Evolutionary conservation across 2,113 vertebrate genomes (phyloP), one percentile per base, ranked within the genome.

Genomic region (Excalfactoria chinensis): DNA sequence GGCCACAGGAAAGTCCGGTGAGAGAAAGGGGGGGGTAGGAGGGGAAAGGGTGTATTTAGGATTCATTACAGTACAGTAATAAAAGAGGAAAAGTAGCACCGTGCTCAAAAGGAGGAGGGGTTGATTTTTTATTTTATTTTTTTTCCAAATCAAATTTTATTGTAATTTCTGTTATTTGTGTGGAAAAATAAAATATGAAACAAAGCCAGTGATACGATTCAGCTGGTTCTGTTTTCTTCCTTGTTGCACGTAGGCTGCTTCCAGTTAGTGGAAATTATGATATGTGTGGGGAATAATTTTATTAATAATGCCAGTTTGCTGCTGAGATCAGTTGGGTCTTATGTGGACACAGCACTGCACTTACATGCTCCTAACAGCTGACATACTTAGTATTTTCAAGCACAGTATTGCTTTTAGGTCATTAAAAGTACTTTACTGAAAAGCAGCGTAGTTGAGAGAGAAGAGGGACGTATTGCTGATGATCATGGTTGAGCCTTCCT

Each of bases 151-250:
- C n/a, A 1, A 2, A 75, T 88, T 86, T 73, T 71, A 79, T 91
- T 7, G 62, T n/a, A 53, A 34, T 80, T 76, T 87, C 90, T 86
- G 62, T 44, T 77, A 59, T 85, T 86, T 64, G 28, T 63, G 76
- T 62, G 73, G 86, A 84, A 96, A 93, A 94, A 77, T 9, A 84
- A 86, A 84, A 70, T 60, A 35, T 49, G 44, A 90, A 81, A 23
- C n/a, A 66, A 92, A 59, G 46, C 77, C 77, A 92, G 8, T 85
- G 35, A 55, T 68, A 20, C 90, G 77, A 95, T 79, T 93, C 67
- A 88, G 88, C 77, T 79, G n/a, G 11, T 1, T n/a, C 35, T 83
- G 66, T 76, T 85, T 90, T 64, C 56, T 88, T 64, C 51, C 7
- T 79, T 30, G 3, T 82, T 72, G 41, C 30, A 18, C 40, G 37